Percentiles rank a stretch among this genome's conserved stretches.
phyloP scores from a whole-genome alignment of 1,140 invertebrate species.

The Bombyx mori region DNA sequence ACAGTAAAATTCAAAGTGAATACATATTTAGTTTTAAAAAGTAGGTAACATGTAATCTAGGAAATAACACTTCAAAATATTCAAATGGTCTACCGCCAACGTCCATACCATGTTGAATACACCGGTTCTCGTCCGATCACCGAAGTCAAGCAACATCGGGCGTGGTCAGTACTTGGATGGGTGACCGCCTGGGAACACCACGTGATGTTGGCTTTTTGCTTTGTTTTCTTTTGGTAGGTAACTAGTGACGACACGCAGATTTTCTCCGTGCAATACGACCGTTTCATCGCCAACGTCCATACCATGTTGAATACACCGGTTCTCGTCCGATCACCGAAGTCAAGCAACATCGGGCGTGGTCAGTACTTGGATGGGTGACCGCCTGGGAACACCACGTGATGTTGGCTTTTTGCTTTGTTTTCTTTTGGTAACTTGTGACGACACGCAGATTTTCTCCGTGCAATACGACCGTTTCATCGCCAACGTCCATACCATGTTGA shows the following conservation, averaged over 20 bases:
- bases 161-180: conserved; percentile 22
- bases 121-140: conserved; percentile 28
- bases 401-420: conserved; percentile 20
- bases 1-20: too few relatives aligned
- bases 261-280: background rate
- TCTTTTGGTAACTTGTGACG: too few relatives aligned
- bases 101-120: conserved; percentile 30
- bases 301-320: conserved; percentile 26
- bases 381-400: conserved; percentile 23
- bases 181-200: conserved; percentile 24
- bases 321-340: conserved; percentile 29
- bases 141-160: conserved; percentile 25
- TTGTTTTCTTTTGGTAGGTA: background rate
- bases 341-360: conserved; percentile 24
- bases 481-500: conserved; percentile 11
- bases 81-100: conserved; percentile 14
- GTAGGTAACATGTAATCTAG: too few relatives aligned
- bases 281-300: too few relatives aligned
- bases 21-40: too few relatives aligned
- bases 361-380: conserved; percentile 22
- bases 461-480: too few relatives aligned
- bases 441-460: too few relatives aligned
- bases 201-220: conserved; percentile 24
- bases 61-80: too few relatives aligned
- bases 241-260: background rate